Percentiles rank a stretch among this genome's conserved stretches.
These are phyloP conservation scores for Pao palembangensis DNA, from an alignment of 2,113 vertebrate species.

Conservation along the genomic window DNA sequence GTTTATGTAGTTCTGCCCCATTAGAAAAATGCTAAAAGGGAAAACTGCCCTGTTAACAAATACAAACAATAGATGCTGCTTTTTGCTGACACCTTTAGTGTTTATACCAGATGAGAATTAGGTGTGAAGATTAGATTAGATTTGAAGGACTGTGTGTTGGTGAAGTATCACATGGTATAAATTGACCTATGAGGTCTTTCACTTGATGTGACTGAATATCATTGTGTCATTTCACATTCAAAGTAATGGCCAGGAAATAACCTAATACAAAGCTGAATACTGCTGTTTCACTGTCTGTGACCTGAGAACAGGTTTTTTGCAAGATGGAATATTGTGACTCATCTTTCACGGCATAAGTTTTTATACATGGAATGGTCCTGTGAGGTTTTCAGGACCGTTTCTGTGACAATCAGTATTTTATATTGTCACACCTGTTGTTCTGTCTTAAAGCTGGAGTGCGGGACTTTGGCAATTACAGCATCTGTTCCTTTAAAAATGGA, in stretches of 20 bases:
- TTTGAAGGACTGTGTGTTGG: not conserved
- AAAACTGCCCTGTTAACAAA: too few relatives aligned
- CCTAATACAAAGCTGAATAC: not conserved
- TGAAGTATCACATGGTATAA: not conserved
- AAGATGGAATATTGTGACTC: not conserved
- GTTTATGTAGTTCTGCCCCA: too few relatives aligned
- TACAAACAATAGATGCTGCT: too few relatives aligned
- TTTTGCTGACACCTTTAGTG: too few relatives aligned
- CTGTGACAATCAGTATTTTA: not conserved
- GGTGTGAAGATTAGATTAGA: too few relatives aligned
- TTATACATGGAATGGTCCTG: not conserved
- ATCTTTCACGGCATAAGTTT: not conserved
- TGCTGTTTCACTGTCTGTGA: not conserved
- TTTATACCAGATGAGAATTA: not conserved
- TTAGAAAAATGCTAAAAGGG: too few relatives aligned
- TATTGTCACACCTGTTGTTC: not conserved
- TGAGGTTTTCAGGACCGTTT: not conserved
- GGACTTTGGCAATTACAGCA: not conserved
- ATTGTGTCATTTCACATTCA: slow-evolving; percentile 66
- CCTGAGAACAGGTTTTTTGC: slow-evolving; percentile 8
- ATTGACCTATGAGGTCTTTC: not conserved
- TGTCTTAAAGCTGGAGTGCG: slow-evolving; percentile 19
- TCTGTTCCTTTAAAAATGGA: not conserved
- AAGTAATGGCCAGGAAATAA: slow-evolving; percentile 34
- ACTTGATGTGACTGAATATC: slow-evolving; percentile 5